Conservation (phyloP, 2,888 invertebrate genomes). For the Pachydiplax longipennis region DNA sequence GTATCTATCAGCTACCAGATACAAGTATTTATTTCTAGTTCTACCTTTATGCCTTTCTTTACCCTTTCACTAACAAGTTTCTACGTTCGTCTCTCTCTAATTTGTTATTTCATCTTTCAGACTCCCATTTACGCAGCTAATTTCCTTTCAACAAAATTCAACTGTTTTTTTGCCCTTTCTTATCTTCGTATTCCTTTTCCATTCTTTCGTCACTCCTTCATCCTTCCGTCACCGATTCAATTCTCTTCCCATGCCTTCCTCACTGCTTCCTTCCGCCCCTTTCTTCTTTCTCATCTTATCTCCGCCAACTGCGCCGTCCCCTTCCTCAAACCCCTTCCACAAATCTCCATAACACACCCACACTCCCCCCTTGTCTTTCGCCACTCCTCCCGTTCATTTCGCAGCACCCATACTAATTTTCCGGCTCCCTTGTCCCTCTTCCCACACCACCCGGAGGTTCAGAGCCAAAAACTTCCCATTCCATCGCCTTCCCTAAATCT, state of each 20-base stretch:
- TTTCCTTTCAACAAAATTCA: background rate
- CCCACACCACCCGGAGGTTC: background rate
- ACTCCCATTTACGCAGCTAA: too few species aligned
- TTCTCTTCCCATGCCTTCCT: too few species aligned
- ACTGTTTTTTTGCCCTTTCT: background rate
- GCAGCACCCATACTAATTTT: slow-evolving; percentile 43
- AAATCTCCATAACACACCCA: background rate
- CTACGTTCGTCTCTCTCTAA: background rate
- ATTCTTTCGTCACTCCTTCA: background rate
- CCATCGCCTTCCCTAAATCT: background rate
- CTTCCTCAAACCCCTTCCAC: background rate
- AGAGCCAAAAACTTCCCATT: background rate
- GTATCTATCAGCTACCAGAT: too few species aligned
- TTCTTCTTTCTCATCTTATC: background rate
- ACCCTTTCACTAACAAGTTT: too few species aligned
- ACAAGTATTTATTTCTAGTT: too few species aligned
- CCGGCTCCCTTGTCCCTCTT: background rate
- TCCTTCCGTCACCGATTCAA: background rate
- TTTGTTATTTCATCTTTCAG: background rate
- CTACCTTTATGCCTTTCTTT: too few species aligned
- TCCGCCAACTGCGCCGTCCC: background rate
- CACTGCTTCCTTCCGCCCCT: background rate
- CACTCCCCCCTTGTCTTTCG: slow-evolving; percentile 2
- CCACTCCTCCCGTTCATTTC: background rate
- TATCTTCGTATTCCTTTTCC: background rate